Conservation (phyloP, 2,113 vertebrate genomes). For the Grammomys surdaster region DNA sequence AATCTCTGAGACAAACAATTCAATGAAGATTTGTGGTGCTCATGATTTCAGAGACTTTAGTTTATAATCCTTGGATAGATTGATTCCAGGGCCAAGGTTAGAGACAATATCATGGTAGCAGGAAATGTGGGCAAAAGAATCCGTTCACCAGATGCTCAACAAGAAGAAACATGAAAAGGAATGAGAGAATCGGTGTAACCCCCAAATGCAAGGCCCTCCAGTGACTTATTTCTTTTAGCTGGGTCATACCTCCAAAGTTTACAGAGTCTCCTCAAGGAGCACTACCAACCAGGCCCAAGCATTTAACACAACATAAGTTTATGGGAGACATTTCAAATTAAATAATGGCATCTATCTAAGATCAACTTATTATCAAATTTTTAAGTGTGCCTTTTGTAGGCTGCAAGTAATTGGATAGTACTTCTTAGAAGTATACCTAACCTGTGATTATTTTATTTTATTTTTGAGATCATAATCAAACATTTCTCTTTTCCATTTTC, state of each 20-base stretch:
- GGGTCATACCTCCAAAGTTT: background rate
- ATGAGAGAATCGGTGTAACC: background rate
- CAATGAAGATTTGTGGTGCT: background rate
- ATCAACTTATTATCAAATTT: background rate
- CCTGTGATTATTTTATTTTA: background rate
- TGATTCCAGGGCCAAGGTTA: background rate
- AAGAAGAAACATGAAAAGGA: background rate
- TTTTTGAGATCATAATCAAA: background rate
- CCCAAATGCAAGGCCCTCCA: background rate
- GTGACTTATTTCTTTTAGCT: background rate
- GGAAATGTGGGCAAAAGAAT: background rate
- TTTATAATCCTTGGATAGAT: background rate
- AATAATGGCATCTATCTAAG: background rate
- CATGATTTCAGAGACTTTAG: background rate
- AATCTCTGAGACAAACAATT: background rate
- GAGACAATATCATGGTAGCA: background rate
- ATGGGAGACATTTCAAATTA: background rate
- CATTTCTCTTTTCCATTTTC: background rate
- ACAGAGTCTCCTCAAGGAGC: background rate
- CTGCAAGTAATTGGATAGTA: background rate
- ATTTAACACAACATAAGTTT: background rate
- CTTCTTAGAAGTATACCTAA: conserved; percentile 14
- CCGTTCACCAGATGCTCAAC: background rate
- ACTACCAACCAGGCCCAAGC: background rate
- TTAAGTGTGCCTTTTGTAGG: background rate